phyloP scores from a whole-genome alignment of 2,113 vertebrate species.

The Parus major region DNA sequence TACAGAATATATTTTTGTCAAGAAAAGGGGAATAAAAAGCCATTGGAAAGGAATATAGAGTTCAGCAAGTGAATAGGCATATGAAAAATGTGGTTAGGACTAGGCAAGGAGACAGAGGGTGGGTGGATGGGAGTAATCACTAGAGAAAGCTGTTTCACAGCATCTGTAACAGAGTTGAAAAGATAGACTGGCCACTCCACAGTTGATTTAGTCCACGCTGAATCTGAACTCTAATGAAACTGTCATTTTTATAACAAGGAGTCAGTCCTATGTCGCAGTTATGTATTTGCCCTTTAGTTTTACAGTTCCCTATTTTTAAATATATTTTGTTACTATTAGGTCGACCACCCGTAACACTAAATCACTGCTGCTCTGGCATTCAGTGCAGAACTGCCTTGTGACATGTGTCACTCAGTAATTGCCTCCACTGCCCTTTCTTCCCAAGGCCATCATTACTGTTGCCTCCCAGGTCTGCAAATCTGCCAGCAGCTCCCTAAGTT shows the following conservation, averaged over 20 bases:
- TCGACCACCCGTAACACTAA: neutral
- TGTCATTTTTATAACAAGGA: neutral
- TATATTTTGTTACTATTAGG: neutral
- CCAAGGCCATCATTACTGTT: neutral
- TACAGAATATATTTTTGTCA: neutral
- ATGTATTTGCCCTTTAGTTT: neutral
- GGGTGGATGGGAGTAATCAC: neutral
- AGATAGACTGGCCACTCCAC: neutral
- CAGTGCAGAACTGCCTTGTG: neutral
- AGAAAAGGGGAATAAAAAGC: neutral
- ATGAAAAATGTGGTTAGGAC: neutral
- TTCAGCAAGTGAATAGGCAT: neutral
- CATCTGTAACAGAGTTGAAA: neutral
- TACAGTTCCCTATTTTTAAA: neutral
- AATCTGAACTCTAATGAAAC: neutral
- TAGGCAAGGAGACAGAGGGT: fast-evolving
- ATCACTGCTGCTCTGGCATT: neutral
- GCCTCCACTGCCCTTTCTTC: neutral
- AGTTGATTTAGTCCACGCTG: neutral
- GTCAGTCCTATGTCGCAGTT: neutral
- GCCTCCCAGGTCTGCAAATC: neutral
- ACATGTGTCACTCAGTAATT: neutral
- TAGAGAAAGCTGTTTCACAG: neutral
- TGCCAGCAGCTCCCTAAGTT: neutral
- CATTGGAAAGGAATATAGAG: neutral